A percentile compares a stretch with the other conserved stretches of the same genome.
These are phyloP conservation scores for Saccopteryx bilineata DNA, from an alignment of 2,113 vertebrate genomes.

Conservation along the genomic window DNA sequence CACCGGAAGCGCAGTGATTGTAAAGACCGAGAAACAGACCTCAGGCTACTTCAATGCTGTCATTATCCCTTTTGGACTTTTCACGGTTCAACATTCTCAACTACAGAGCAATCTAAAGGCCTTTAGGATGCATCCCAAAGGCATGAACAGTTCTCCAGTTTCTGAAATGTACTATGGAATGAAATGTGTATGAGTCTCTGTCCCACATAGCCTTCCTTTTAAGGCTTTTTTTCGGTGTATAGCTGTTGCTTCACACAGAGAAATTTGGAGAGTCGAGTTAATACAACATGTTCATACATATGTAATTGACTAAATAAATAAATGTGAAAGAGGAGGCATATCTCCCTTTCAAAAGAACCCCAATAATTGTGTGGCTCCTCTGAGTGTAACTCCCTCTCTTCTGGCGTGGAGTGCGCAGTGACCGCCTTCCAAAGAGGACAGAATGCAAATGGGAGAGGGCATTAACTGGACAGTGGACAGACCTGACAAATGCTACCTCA, in stretches of 20 bases:
- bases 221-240: not conserved
- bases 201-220: not conserved
- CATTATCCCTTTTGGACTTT: not conserved
- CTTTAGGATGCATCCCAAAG: not conserved
- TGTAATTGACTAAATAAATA: not conserved
- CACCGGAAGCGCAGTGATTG: accelerated
- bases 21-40: not conserved
- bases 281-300: not conserved
- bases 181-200: not conserved
- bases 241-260: not conserved
- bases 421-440: not conserved
- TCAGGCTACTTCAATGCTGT: not conserved
- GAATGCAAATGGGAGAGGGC: not conserved
- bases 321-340: not conserved
- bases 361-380: not conserved
- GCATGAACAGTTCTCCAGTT: not conserved
- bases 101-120: not conserved
- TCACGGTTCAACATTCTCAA: not conserved
- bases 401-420: accelerated
- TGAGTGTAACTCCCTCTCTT: not conserved
- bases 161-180: not conserved
- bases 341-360: not conserved
- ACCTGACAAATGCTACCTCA: not conserved
- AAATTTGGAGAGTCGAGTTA: not conserved
- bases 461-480: accelerated